Evolutionary conservation across 2,888 invertebrate genomes (phyloP).

Genomic region (Eulithis testata): DNA sequence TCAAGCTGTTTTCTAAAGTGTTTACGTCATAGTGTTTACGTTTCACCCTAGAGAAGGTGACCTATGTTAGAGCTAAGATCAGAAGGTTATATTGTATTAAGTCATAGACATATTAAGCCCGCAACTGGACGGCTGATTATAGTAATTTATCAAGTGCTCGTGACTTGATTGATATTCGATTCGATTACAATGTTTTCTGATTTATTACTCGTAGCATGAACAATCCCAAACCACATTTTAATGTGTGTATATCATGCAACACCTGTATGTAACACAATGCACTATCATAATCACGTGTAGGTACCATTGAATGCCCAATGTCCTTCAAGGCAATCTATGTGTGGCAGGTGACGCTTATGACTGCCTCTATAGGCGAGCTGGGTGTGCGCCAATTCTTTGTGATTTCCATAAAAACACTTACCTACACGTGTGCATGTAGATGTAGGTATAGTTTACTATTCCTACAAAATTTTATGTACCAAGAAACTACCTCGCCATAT

Average conservation of each 20-base stretch:
- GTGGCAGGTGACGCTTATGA: slow-evolving; percentile 23
- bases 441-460: slow-evolving; percentile 3
- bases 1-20: slow-evolving; percentile 28
- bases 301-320: slow-evolving; percentile 20
- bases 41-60: slow-evolving; percentile 26
- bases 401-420: slow-evolving; percentile 25
- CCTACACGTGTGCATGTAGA: slow-evolving; percentile 14
- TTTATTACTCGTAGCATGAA: slow-evolving; percentile 22
- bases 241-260: slow-evolving; percentile 20
- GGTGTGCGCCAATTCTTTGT: slow-evolving; percentile 24
- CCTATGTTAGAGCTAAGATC: slow-evolving; percentile 25
- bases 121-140: slow-evolving; percentile 20
- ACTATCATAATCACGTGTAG: slow-evolving; percentile 9
- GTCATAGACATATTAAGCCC: slow-evolving; percentile 28
- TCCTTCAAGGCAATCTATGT: slow-evolving; percentile 22
- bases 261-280: slow-evolving; percentile 16
- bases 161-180: slow-evolving; percentile 35
- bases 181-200: slow-evolving; percentile 29
- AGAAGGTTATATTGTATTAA: slow-evolving; percentile 17
- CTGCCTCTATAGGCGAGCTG: slow-evolving; percentile 17
- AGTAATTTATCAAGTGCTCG: slow-evolving; percentile 31
- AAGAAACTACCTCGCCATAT: background rate
- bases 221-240: slow-evolving; percentile 27
- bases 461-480: background rate
- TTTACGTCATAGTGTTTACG: slow-evolving; percentile 32